These are phyloP conservation scores for Indicator maculatus DNA, from an alignment of 2,113 vertebrate species.

Conservation along the genomic window DNA sequence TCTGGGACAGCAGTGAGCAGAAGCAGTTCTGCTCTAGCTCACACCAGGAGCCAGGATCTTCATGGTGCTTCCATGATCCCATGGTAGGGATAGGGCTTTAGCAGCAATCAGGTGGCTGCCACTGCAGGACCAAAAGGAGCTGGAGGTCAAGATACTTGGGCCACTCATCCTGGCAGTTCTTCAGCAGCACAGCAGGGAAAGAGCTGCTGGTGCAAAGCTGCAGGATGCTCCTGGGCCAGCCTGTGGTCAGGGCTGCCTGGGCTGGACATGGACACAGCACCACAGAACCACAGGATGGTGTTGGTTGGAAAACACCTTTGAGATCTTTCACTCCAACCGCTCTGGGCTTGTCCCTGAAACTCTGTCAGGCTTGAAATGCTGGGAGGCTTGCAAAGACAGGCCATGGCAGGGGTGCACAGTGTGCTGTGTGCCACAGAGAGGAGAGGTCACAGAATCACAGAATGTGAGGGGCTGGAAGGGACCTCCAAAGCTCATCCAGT, in stretches of 20 bases:
- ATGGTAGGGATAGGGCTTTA: rapidly evolving
- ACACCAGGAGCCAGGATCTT: background rate
- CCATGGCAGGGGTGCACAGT: background rate
- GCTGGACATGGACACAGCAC: background rate
- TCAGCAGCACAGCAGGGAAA: background rate
- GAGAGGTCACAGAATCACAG: background rate
- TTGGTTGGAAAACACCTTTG: no score
- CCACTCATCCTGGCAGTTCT: background rate
- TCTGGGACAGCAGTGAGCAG: no score
- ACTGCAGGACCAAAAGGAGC: background rate
- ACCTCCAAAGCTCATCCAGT: no score
- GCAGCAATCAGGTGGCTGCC: background rate
- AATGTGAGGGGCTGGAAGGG: no score
- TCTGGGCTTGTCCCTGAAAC: background rate
- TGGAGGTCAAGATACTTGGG: background rate
- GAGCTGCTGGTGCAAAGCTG: background rate
- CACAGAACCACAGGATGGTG: no score
- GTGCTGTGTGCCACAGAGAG: background rate
- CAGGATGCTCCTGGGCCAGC: background rate
- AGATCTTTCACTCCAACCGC: no score
- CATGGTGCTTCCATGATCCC: rapidly evolving
- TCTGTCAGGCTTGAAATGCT: background rate
- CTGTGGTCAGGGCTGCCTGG: background rate
- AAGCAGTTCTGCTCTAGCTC: no score
- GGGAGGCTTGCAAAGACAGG: background rate